These are phyloP conservation scores for Antheraea pernyi DNA, from an alignment of 1,140 invertebrate species.

Conservation along the genomic window DNA sequence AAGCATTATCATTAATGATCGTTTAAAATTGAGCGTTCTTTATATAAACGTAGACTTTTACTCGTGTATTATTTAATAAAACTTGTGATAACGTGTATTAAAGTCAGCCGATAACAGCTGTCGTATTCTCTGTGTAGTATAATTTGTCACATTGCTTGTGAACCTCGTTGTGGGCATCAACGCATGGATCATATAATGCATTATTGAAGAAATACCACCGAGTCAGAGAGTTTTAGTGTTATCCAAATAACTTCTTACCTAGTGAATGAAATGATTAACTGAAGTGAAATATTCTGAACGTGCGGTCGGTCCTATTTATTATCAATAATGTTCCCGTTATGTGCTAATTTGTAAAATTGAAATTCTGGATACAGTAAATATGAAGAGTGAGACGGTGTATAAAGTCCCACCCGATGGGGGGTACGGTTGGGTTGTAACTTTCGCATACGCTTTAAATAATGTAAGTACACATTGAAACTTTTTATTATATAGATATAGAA, in stretches of 20 bases:
- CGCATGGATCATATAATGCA: slow-evolving; percentile 1
- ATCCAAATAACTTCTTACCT: background rate
- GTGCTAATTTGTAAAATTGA: background rate
- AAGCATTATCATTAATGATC: background rate
- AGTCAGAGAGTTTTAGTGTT: background rate
- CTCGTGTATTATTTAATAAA: background rate
- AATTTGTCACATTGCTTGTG: slow-evolving; percentile 17
- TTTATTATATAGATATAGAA: background rate
- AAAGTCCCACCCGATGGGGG: slow-evolving; percentile 83
- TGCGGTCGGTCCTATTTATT: background rate
- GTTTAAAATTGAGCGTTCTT: background rate
- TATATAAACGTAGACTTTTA: background rate
- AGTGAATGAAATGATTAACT: background rate
- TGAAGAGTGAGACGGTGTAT: slow-evolving; percentile 34
- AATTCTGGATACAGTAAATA: slow-evolving; percentile 22
- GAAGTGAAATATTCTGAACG: background rate
- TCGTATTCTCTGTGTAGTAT: slow-evolving; percentile 20
- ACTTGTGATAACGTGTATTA: slow-evolving; percentile 54
- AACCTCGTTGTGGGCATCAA: slow-evolving; percentile 10
- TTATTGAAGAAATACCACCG: background rate
- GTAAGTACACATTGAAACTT: slow-evolving; percentile 75
- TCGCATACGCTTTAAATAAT: slow-evolving; percentile 82
- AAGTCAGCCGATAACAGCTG: slow-evolving; percentile 57
- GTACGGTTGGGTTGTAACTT: slow-evolving; percentile 85
- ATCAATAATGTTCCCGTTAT: background rate